Conservation (phyloP, 35 echinoderm and acorn worm genomes). For the Amphiura filiformis region DNA sequence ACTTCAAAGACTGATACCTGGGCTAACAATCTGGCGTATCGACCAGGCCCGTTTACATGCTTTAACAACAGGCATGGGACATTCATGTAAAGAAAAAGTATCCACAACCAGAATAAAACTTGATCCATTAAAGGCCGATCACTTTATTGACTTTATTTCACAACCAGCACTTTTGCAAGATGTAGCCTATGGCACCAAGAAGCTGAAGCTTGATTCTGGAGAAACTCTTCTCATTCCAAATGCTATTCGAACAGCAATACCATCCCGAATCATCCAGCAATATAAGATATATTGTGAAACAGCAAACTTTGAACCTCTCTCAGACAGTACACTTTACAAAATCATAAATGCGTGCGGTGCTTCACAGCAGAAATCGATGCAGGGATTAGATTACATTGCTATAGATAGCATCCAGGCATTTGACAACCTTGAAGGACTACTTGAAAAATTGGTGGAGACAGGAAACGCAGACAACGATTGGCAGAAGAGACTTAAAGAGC, state of each 20-base stretch:
- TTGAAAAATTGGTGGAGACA: too few species aligned
- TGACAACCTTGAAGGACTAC: too few species aligned
- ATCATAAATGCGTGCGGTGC: too few species aligned
- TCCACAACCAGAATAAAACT: background rate
- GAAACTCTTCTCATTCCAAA: conserved; percentile 2
- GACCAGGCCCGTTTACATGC: conserved; percentile 18
- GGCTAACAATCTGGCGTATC: background rate
- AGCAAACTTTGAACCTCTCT: conserved; percentile 10
- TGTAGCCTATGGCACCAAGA: conserved; percentile 27
- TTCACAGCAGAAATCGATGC: too few species aligned
- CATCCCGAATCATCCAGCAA: conserved; percentile 21
- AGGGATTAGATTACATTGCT: too few species aligned
- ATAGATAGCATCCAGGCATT: too few species aligned
- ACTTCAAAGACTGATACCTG: conserved; percentile 32
- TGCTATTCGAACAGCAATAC: conserved; percentile 24
- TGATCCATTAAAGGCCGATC: conserved; percentile 19
- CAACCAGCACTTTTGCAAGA: conserved; percentile 18
- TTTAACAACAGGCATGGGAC: background rate
- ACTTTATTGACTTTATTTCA: conserved; percentile 37
- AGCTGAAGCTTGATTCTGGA: conserved; percentile 27
- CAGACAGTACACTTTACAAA: background rate
- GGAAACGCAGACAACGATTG: background rate
- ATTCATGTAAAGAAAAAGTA: background rate
- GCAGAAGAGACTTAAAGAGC: background rate
- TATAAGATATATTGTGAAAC: conserved; percentile 3